Evolutionary conservation across 2,797 vertebrate species (phyloP), one percentile per base, ranked within the genome.

Genomic region (Scolopax bukidnonensis): DNA sequence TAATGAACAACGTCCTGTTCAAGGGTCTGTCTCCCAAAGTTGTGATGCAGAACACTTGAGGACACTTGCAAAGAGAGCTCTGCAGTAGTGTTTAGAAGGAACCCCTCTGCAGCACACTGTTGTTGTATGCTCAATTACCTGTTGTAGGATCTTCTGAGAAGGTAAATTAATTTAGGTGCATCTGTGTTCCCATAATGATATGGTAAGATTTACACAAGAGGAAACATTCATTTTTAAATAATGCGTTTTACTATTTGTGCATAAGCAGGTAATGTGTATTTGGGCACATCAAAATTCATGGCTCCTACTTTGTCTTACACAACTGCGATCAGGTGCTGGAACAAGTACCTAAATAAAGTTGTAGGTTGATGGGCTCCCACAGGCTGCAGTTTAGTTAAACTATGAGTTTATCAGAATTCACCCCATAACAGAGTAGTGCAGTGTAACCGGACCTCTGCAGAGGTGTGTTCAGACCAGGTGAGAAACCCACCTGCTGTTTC

Each of bases 151-250:
- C 25, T 87, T 84, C 36, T 67, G 75, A 95, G 65, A 71, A 75
- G 36, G 36, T 10, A 21, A 30, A 70, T 81, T 21, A 54, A 38
- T 79, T 48, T 45, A 48, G 14, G 25, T 63, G n/a, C 2, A 1
- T 53, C 36, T 60, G 0, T 45, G 11, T 77, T 70, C 41, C 47
- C 4, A 0, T 38, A 60, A 48, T 64, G 11, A 11, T 51, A 14
- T 7, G 13, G 4, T 57, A 53, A 47, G 43, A 65, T 3, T 6
- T 67, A 15, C 0, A 0, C 43, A 41, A 59, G 68, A 45, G 65
- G 53, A 80, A 76, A 15, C 10, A 10, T 6, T 3, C 3, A 7
- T 27, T 93, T 86, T 67, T 11, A 24, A 73, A 19, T 81, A 27
- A 30, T 21, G 2, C 0, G 0, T 9, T 57, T 83, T 64, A 17